Conservation (phyloP, 2,888 invertebrate species). For the Sarcophaga caerulescens region DNA sequence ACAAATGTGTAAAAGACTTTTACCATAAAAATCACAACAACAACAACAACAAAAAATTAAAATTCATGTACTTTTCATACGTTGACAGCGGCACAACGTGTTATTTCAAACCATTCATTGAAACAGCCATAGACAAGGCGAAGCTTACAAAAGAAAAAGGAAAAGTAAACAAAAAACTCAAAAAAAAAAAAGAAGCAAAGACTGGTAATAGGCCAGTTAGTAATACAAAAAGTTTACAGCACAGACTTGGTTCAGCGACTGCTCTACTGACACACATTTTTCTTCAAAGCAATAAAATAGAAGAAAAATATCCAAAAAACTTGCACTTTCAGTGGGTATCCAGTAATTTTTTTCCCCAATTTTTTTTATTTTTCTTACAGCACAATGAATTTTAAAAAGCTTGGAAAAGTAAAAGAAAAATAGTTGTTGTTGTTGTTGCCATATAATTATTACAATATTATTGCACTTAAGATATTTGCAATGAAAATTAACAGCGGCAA, state of each 20-base stretch:
- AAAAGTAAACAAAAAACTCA: neutral
- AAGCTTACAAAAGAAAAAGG: neutral
- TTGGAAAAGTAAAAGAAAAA: constrained; percentile 30
- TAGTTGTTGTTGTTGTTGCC: constrained; percentile 10
- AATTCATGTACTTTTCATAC: constrained; percentile 25
- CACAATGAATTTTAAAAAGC: constrained; percentile 4
- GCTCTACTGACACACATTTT: constrained; percentile 56
- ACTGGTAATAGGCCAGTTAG: constrained; percentile 10
- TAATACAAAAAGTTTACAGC: constrained; percentile 4
- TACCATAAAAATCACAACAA: neutral
- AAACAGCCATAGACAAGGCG: neutral
- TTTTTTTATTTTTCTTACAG: constrained; percentile 2
- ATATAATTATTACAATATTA: neutral
- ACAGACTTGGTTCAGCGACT: constrained; percentile 46
- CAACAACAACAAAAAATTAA: neutral
- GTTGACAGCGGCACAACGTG: neutral
- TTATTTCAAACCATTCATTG: neutral
- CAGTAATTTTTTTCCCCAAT: neutral
- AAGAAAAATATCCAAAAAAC: constrained; percentile 16
- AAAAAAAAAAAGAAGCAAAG: constrained; percentile 5
- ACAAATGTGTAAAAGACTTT: constrained; percentile 24
- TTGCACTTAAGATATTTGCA: constrained; percentile 21
- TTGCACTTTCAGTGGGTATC: constrained; percentile 53
- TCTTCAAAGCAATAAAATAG: neutral
- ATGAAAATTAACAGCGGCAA: constrained; percentile 1